Evolutionary conservation across 1,140 invertebrate genomes (phyloP), one percentile per base, ranked within the genome.

Genomic region (Drosophila willistoni): DNA sequence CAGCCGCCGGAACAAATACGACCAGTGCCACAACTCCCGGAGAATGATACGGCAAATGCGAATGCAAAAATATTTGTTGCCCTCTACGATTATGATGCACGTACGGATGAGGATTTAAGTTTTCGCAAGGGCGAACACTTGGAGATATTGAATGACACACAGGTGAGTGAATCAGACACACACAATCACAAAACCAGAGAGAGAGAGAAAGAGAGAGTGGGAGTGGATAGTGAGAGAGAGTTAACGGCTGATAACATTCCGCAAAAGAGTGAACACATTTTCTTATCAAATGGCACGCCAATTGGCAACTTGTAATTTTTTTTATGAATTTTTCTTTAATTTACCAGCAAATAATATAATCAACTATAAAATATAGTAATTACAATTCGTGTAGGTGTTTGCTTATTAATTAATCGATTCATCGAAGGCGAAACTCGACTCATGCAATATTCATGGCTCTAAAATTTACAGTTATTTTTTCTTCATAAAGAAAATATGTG

Each of bases 81-180:
- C 39, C 94, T 99, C 14, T 99, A 99, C 93, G 98, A 99, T 93
- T 99, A 99, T 92, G 98, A 99, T 94, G 98, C 99, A 36, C 94
- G 99, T 79, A 99, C 99, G 25, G 98, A 99, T 92, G 98, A 99
- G 93, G 99, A 99, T 93, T 94, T 99, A 64, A 98, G 97, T 93
- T 99, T 99, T 93, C 96, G 98, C 79, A 99, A 99, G 93, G 98
- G 98, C 42, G 98, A 99, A 93, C 97, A 99, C 93, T 94, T 99
- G 91, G 98, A 99, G 93, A 99, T 99, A 77, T 93, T 99, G 73
- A 99, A 99, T 93, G 98, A 99, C 93, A 99, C 98, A 66, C 97
- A 98, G 93, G 93, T 91, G 61, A 79, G 90, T 90, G 76, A 81
- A 74, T 77, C 65, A 79, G 55, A 22, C 57, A 22, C 12, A 65